These are phyloP conservation scores for Corydoras sp. DNA, from an alignment of 2,113 vertebrate species.

Conservation along the genomic window DNA sequence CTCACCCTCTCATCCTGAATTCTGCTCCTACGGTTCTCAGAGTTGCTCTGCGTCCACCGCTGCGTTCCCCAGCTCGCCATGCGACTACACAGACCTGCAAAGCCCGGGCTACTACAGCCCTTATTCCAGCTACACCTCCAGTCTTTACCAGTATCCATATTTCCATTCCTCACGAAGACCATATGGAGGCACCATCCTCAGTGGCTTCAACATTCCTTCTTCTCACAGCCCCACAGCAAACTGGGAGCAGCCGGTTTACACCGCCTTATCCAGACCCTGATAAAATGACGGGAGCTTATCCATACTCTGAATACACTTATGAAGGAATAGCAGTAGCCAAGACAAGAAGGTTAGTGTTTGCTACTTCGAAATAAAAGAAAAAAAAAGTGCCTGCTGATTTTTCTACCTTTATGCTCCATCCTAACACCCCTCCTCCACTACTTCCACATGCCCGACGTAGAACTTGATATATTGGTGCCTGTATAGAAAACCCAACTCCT, in stretches of 20 bases:
- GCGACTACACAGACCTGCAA: constrained; percentile 95
- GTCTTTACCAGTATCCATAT: constrained; percentile 91
- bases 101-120: constrained; percentile 86
- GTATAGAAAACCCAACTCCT: constrained; percentile 51
- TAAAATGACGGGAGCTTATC: neutral
- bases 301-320: constrained; percentile 59
- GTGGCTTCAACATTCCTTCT: constrained; percentile 81
- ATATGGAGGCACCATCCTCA: constrained; percentile 84
- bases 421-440: neutral
- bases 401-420: constrained; percentile 45
- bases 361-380: constrained; percentile 48
- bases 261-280: constrained; percentile 80
- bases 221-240: constrained; percentile 82
- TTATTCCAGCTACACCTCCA: constrained; percentile 83
- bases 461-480: constrained; percentile 52
- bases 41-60: constrained; percentile 71
- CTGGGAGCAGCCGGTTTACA: constrained; percentile 98
- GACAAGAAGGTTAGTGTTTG: constrained; percentile 31
- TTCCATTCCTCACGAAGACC: constrained; percentile 88
- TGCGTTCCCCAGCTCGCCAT: constrained; percentile 80
- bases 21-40: constrained; percentile 74
- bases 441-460: constrained; percentile 49
- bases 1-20: constrained; percentile 79
- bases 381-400: constrained; percentile 89
- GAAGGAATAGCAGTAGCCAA: constrained; percentile 53